phyloP scores from a whole-genome alignment of 1,140 invertebrate species.

The Hypsibius dujardini region DNA sequence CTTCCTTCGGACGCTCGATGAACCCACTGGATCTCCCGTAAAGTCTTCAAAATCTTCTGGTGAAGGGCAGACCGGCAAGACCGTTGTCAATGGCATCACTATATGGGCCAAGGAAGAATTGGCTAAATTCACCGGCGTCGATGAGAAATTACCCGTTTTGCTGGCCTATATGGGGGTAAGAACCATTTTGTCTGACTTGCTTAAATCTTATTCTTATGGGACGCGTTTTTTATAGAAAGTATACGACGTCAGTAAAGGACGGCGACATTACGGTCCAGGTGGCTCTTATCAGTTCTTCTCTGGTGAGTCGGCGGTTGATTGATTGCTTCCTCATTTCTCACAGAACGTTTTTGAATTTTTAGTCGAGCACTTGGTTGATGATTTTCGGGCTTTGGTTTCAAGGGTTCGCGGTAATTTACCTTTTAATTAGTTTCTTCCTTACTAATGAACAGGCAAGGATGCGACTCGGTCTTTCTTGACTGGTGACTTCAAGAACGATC shows the following conservation, averaged over 20 bases:
- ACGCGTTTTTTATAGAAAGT: background rate
- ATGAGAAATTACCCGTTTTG: background rate
- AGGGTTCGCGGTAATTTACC: background rate
- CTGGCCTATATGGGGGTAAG: constrained; percentile 15
- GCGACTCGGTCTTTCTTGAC: constrained; percentile 6
- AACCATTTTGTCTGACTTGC: background rate
- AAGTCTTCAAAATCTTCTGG: too few species aligned
- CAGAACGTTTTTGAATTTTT: background rate
- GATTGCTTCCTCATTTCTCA: background rate
- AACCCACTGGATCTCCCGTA: too few species aligned
- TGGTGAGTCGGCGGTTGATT: background rate
- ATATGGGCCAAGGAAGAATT: constrained; percentile 9
- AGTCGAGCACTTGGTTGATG: background rate
- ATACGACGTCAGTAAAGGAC: background rate
- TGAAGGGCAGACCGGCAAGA: too few species aligned
- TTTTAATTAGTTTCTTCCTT: background rate
- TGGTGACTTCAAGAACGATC: constrained; percentile 9
- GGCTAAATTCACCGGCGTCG: background rate
- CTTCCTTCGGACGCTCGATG: too few species aligned
- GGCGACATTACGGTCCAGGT: constrained; percentile 12
- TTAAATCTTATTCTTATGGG: background rate
- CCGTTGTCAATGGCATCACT: constrained; percentile 1
- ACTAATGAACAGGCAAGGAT: constrained; percentile 6
- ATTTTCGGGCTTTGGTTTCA: background rate
- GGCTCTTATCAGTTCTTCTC: background rate